phyloP scores from a whole-genome alignment of 2,888 invertebrate species.

The Pherbina coryleti region DNA sequence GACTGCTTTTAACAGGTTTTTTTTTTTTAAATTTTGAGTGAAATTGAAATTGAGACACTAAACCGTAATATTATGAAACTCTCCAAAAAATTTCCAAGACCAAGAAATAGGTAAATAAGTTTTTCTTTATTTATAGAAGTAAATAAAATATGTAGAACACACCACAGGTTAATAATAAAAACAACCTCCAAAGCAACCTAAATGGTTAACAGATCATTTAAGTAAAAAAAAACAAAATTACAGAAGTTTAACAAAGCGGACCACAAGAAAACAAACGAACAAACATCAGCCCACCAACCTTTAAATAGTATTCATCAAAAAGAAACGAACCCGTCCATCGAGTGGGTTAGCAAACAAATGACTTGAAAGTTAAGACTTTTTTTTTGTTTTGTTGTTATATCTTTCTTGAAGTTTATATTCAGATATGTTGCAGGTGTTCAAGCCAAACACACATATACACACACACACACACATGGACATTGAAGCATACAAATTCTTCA shows the following conservation, averaged over 20 bases:
- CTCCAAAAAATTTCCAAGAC: too few relatives aligned
- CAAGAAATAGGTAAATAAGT: too few relatives aligned
- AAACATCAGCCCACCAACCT: constrained; percentile 13
- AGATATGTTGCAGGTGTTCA: constrained; percentile 35
- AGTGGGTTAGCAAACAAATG: constrained; percentile 26
- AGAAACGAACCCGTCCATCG: constrained; percentile 3
- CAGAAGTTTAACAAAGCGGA: background rate
- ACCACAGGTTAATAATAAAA: background rate
- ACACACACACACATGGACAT: background rate
- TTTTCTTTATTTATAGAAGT: too few relatives aligned
- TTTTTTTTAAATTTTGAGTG: too few relatives aligned
- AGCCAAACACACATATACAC: constrained; percentile 3
- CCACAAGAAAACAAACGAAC: background rate
- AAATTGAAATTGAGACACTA: too few relatives aligned
- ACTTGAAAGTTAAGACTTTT: constrained; percentile 19
- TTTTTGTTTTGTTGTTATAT: background rate
- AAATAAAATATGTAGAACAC: background rate
- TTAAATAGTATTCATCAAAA: constrained; percentile 7
- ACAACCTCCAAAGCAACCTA: background rate
- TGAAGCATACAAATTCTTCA: background rate
- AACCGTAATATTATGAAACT: too few relatives aligned
- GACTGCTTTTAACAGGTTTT: too few relatives aligned
- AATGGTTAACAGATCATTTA: background rate
- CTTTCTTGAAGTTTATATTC: background rate
- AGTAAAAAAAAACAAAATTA: background rate